Conservation (phyloP, 1,140 invertebrate species). For the Acromyrmex echinatior region DNA sequence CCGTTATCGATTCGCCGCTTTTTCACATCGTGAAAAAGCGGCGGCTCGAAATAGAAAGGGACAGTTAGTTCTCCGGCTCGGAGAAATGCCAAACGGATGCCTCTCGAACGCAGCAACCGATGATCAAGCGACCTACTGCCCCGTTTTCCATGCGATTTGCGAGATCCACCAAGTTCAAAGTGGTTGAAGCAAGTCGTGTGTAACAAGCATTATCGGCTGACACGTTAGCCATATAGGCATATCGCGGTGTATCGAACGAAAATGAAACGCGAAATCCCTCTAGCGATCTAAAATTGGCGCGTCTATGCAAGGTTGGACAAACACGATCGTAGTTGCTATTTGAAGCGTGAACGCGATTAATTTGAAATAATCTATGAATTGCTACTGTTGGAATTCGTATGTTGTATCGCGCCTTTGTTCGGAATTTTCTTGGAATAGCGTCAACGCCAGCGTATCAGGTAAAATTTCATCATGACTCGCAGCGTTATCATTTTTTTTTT, state of each 20-base stretch:
- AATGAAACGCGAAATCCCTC: conserved; percentile 1
- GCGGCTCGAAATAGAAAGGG: conserved; percentile 54
- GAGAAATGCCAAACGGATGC: conserved; percentile 71
- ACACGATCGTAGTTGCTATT: neutral
- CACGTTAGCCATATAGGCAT: conserved; percentile 21
- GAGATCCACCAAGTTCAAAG: conserved; percentile 81
- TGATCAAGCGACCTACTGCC: conserved; percentile 78
- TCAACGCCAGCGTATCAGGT: neutral
- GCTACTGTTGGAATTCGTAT: neutral
- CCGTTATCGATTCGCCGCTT: conserved; percentile 5
- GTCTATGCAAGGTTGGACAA: neutral
- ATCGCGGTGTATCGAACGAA: conserved; percentile 34
- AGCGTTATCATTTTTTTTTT: conserved; percentile 23
- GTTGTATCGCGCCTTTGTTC: neutral
- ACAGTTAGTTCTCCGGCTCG: conserved; percentile 32
- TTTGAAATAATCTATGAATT: neutral
- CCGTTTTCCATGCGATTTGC: conserved; percentile 80
- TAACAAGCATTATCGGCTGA: conserved; percentile 73
- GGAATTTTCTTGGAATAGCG: neutral
- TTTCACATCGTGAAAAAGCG: conserved; percentile 62
- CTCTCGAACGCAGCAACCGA: conserved; percentile 49
- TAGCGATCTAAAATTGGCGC: conserved; percentile 12
- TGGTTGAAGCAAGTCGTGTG: conserved; percentile 78
- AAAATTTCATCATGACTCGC: conserved; percentile 18
- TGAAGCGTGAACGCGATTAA: conserved; percentile 3